Conservation (phyloP, 2,888 invertebrate genomes). For the Tetrapedia diversipes region DNA sequence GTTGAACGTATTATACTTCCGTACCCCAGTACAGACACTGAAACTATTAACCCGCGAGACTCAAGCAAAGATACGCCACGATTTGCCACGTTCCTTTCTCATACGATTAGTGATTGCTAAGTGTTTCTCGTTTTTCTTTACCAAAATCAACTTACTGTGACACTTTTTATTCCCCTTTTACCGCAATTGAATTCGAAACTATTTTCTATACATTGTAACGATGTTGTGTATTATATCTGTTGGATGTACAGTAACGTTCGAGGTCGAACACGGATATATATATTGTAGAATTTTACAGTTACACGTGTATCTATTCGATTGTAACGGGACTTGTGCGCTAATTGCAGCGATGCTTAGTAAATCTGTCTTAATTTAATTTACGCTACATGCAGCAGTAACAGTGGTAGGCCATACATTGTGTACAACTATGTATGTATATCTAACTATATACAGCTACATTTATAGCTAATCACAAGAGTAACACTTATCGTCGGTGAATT, state of each 20-base stretch:
- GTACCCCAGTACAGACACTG: not conserved
- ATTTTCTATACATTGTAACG: no score
- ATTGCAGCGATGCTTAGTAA: not conserved
- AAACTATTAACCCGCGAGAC: not conserved
- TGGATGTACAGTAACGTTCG: not conserved
- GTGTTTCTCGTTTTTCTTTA: not conserved
- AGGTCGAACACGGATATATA: not conserved
- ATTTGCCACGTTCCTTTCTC: not conserved
- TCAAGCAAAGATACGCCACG: slow-evolving; percentile 8
- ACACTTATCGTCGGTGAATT: not conserved
- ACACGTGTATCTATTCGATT: not conserved
- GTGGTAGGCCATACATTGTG: slow-evolving; percentile 1
- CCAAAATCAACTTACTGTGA: not conserved
- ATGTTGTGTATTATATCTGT: not conserved
- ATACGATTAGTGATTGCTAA: not conserved
- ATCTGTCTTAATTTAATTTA: slow-evolving; percentile 31
- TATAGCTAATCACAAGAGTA: not conserved
- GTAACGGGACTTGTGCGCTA: not conserved
- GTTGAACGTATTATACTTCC: not conserved
- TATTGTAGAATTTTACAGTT: not conserved
- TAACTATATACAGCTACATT: no score
- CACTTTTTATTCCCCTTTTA: not conserved
- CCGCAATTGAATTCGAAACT: no score
- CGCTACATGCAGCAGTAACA: slow-evolving; percentile 1
- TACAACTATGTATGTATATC: not conserved